Evolutionary conservation across 2,797 vertebrate species (phyloP), one percentile per base, ranked within the genome.

Genomic region (Melanotaenia trifasciata): DNA sequence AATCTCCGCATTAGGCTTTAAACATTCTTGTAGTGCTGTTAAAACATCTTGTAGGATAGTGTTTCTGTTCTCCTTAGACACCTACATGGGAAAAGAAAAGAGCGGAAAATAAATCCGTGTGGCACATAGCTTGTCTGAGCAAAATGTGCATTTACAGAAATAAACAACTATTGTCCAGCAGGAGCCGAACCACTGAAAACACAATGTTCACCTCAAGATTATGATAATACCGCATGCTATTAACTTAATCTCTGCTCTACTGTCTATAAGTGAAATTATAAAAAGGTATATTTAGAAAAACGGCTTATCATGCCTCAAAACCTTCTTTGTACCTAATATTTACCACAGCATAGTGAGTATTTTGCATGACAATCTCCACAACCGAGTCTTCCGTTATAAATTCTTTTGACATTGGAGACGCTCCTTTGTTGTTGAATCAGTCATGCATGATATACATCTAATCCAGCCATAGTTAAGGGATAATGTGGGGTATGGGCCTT

Each of bases 31-130:
- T 45, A 98, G 84, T 0, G 94, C 81, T 53, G 91, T 81, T 78
- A 97, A 74, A 64, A 98, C 91, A 40, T 97, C 96, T 54, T 92
- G 90, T 32, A 96, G 90, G 78, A 98, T 85, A 74, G 47, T 60
- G 79, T 96, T 94, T 91, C 97, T 94, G 93, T 98, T 99, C 64
- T 98, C 97, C 79, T 95, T 98, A 4, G 95, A 95, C 81, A 99
- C 94, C 97, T 99, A 54, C n/a, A 14, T 93, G 53, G 56, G 35
- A 70, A 69, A 75, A 79, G 16, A 74, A 83, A 74, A 0, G 43
- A 47, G 43, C 12, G 36, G 59, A 74, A 32, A 32, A 60, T 3
- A 57, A 22, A 70, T 54, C 14, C 14, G 16, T 1, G 57, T 18
- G 4, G 7, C 4, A 43, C 13, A 6, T 28, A 18, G 2, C 11